phyloP scores from a whole-genome alignment of 2,888 invertebrate species.

The Anticlea derivata region DNA sequence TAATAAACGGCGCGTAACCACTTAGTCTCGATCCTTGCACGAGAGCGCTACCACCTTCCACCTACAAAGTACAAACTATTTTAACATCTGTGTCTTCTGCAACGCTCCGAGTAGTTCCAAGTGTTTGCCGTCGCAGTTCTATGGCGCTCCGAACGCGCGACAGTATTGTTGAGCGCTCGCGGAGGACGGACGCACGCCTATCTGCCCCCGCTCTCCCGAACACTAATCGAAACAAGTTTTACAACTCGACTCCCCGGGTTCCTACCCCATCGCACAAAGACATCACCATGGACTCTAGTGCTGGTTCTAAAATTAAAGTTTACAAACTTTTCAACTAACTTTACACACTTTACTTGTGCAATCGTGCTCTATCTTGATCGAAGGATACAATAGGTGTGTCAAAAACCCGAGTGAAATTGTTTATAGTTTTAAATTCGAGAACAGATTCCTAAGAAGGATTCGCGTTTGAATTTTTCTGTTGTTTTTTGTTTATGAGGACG shows the following conservation, averaged over 20 bases:
- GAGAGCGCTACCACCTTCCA: conserved; percentile 37
- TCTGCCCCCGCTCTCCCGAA: conserved; percentile 40
- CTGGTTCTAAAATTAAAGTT: conserved; percentile 49
- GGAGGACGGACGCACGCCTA: conserved; percentile 62
- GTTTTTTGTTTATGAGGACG: conserved; percentile 67
- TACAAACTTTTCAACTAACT: conserved; percentile 51
- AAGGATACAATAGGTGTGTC: conserved; percentile 67
- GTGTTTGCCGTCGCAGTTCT: conserved; percentile 48
- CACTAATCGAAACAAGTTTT: conserved; percentile 76
- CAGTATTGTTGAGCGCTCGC: conserved; percentile 65
- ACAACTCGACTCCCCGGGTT: conserved; percentile 44
- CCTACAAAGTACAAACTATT: conserved; percentile 27
- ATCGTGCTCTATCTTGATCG: conserved; percentile 70
- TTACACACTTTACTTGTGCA: conserved; percentile 63
- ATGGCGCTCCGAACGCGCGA: conserved; percentile 67
- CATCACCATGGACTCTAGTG: conserved; percentile 65
- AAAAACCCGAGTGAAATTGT: conserved; percentile 72
- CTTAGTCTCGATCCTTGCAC: conserved; percentile 61
- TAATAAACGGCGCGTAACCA: conserved; percentile 48
- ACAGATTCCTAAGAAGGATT: conserved; percentile 59
- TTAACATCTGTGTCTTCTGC: conserved; percentile 33
- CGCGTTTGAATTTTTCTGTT: conserved; percentile 64
- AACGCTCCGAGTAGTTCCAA: conserved; percentile 63
- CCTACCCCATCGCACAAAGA: conserved; percentile 36
- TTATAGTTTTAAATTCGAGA: conserved; percentile 68